These are phyloP conservation scores for Drosophila nasuta DNA, from an alignment of 1,140 invertebrate species.

Conservation along the genomic window DNA sequence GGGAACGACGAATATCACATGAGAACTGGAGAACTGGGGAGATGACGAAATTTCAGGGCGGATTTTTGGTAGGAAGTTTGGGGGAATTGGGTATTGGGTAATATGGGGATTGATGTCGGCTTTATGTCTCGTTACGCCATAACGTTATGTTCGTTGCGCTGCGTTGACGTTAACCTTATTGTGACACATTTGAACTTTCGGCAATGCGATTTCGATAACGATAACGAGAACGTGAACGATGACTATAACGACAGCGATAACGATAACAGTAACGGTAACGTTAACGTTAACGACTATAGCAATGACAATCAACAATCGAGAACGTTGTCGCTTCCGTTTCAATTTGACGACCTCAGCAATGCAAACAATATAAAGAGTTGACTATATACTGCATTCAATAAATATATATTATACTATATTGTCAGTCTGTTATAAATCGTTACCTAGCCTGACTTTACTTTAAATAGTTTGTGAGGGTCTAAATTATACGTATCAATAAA, in stretches of 20 bases:
- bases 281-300: neutral
- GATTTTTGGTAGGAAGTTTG: slow-evolving; percentile 5
- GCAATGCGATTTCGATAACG: slow-evolving; percentile 14
- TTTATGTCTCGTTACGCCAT: slow-evolving; percentile 12
- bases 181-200: slow-evolving; percentile 35
- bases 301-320: neutral
- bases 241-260: neutral
- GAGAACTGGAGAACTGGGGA: neutral
- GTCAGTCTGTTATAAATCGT: too few relatives aligned
- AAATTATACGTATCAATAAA: too few relatives aligned
- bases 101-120: slow-evolving; percentile 40
- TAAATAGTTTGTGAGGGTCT: too few relatives aligned
- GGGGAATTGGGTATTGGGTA: slow-evolving; percentile 1
- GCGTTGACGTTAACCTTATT: slow-evolving; percentile 33
- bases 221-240: neutral
- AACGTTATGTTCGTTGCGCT: slow-evolving; percentile 20
- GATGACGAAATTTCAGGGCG: neutral
- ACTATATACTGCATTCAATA: too few relatives aligned
- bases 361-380: too few relatives aligned
- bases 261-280: neutral
- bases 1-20: neutral
- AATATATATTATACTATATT: too few relatives aligned
- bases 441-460: too few relatives aligned
- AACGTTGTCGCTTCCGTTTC: neutral
- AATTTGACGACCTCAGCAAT: neutral